A percentile compares a stretch with the other conserved stretches of the same genome.
phyloP scores from a whole-genome alignment of 2,888 invertebrate genomes.

The Epistrophe grossulariae region DNA sequence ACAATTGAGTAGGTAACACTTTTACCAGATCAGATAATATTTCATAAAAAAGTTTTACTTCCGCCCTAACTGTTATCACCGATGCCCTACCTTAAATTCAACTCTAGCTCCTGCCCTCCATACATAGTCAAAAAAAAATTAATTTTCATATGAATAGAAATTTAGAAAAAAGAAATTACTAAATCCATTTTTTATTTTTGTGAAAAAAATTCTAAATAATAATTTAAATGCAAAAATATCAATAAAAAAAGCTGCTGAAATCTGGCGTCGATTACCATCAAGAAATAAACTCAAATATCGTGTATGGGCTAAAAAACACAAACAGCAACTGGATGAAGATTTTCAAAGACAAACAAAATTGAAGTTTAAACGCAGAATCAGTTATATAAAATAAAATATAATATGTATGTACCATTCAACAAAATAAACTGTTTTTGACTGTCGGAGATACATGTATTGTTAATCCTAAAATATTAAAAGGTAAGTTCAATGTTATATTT shows the following conservation, averaged over 20 bases:
- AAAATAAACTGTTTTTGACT: neutral
- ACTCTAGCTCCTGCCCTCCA: no score
- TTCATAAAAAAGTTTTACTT: no score
- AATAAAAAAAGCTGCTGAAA: neutral
- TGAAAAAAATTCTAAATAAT: conserved; percentile 19
- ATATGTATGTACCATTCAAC: no score
- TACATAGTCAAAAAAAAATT: conserved; percentile 15
- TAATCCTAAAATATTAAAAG: neutral
- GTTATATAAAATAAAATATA: conserved; percentile 9
- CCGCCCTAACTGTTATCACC: no score
- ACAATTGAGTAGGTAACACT: no score
- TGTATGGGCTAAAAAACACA: conserved; percentile 18
- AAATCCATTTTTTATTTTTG: conserved; percentile 56
- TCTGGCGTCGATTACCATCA: conserved; percentile 42
- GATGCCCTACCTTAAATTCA: no score
- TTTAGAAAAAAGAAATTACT: neutral
- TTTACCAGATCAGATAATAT: no score
- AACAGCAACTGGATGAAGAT: neutral
- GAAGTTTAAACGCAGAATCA: neutral
- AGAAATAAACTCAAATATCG: conserved; percentile 28
- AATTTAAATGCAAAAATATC: conserved; percentile 6
- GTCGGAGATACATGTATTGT: neutral
- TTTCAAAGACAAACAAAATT: neutral
- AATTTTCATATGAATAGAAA: neutral
- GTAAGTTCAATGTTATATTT: no score